phyloP scores from a whole-genome alignment of 2,797 vertebrate genomes.

The Falco biarmicus region DNA sequence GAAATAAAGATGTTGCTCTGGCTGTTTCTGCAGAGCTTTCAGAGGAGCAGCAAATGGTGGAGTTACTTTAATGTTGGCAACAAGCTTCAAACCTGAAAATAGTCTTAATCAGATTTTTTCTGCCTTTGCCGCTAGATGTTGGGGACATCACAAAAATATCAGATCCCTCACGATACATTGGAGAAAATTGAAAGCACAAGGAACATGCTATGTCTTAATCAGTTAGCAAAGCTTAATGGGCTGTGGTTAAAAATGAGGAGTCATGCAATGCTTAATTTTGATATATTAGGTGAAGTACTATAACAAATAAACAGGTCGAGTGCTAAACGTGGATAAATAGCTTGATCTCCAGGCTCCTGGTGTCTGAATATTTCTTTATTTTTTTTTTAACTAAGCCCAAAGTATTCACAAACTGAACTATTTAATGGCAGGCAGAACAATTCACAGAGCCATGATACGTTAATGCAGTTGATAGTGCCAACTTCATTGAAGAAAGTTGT shows the following conservation, averaged over 20 bases:
- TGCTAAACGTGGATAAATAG: constrained; percentile 53
- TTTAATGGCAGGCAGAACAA: constrained; percentile 32
- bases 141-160: not conserved
- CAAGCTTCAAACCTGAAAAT: constrained; percentile 6
- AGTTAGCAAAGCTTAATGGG: constrained; percentile 48
- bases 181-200: constrained; percentile 57
- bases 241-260: constrained; percentile 66
- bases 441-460: not conserved
- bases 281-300: constrained; percentile 64
- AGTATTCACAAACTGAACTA: constrained; percentile 24
- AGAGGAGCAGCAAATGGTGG: not conserved
- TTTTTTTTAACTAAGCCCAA: not conserved
- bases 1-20: not conserved
- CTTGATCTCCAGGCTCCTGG: constrained; percentile 48
- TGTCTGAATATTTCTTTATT: not conserved
- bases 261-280: constrained; percentile 56
- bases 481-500: constrained; percentile 54
- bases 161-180: not conserved
- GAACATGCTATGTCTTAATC: constrained; percentile 52
- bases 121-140: not conserved
- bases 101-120: not conserved
- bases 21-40: not conserved
- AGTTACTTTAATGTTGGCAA: not conserved
- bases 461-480: not conserved
- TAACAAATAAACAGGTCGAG: constrained; percentile 57